Percentiles rank a stretch among this genome's conserved stretches.
These are phyloP conservation scores for Gryllus longicercus DNA, from an alignment of 2,888 invertebrate species.

Conservation along the genomic window DNA sequence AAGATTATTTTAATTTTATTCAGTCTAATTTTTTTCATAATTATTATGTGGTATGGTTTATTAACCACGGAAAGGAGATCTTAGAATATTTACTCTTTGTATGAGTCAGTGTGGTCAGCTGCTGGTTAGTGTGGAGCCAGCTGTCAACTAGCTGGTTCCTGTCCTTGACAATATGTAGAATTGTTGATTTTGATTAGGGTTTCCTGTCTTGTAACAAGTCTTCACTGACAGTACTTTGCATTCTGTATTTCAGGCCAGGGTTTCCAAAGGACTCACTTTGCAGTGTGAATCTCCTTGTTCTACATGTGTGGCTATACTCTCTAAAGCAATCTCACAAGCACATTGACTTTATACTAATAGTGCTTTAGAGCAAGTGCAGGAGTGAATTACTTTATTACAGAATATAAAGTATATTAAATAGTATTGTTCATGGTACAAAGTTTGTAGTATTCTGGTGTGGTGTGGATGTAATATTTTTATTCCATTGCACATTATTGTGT, in stretches of 20 bases:
- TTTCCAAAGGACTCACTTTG: conserved; percentile 54
- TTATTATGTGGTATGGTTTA: too few species aligned
- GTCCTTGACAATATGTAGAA: neutral
- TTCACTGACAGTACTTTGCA: neutral
- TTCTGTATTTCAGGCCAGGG: conserved; percentile 48
- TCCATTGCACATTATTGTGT: neutral
- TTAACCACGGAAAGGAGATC: too few species aligned
- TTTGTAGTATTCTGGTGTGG: neutral
- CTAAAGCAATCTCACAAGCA: too few species aligned
- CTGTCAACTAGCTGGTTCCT: neutral
- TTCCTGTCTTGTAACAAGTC: conserved; percentile 3
- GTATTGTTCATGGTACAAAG: too few species aligned
- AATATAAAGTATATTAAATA: too few species aligned
- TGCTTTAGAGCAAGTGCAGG: too few species aligned
- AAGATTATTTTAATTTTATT: too few species aligned
- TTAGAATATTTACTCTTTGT: too few species aligned
- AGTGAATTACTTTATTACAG: too few species aligned
- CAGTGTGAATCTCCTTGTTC: conserved; percentile 42
- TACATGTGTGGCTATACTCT: too few species aligned
- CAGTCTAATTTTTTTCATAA: too few species aligned
- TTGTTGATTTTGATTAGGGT: neutral
- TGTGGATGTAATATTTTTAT: neutral
- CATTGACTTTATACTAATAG: too few species aligned
- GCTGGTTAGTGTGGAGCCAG: neutral
- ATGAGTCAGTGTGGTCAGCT: neutral